These are phyloP conservation scores for Sarcophaga variegata DNA, from an alignment of 2,888 invertebrate genomes.

Conservation along the genomic window DNA sequence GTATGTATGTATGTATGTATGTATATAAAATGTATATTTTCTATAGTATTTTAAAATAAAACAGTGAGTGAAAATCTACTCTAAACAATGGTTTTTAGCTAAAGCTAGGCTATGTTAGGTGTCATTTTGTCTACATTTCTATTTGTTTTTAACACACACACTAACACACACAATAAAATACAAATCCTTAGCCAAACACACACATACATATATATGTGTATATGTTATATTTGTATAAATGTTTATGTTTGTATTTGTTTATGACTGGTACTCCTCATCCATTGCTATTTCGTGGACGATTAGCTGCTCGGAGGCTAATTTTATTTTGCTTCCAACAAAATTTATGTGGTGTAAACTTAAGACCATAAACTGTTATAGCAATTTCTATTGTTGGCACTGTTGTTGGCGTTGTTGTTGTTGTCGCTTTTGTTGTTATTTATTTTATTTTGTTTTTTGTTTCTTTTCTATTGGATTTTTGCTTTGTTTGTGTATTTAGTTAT, in stretches of 20 bases:
- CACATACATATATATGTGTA: not conserved
- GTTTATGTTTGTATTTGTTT: not conserved
- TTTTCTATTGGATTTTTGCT: not conserved
- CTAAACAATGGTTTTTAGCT: not conserved
- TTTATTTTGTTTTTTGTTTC: not conserved
- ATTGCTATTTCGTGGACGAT: constrained; percentile 75
- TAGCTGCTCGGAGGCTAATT: constrained; percentile 73
- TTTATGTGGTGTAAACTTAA: constrained; percentile 79
- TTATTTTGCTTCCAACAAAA: constrained; percentile 76
- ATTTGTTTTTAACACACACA: constrained; percentile 11
- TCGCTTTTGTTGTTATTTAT: not conserved
- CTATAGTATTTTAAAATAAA: constrained; percentile 18
- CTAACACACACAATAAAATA: not conserved
- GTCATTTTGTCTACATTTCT: constrained; percentile 15
- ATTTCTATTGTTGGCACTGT: constrained; percentile 57
- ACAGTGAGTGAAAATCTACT: not conserved
- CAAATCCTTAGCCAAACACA: not conserved
- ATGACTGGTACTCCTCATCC: constrained; percentile 64
- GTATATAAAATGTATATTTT: too few relatives aligned
- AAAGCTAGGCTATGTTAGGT: not conserved
- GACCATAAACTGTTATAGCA: constrained; percentile 76
- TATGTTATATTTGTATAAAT: too few relatives aligned
- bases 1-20: too few relatives aligned
- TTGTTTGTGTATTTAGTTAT: not conserved
- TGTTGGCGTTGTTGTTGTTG: constrained; percentile 12